Percentiles rank a stretch among this genome's conserved stretches.
These are phyloP conservation scores for Rafetus swinhoei DNA, from an alignment of 2,113 vertebrate genomes.

Conservation along the genomic window DNA sequence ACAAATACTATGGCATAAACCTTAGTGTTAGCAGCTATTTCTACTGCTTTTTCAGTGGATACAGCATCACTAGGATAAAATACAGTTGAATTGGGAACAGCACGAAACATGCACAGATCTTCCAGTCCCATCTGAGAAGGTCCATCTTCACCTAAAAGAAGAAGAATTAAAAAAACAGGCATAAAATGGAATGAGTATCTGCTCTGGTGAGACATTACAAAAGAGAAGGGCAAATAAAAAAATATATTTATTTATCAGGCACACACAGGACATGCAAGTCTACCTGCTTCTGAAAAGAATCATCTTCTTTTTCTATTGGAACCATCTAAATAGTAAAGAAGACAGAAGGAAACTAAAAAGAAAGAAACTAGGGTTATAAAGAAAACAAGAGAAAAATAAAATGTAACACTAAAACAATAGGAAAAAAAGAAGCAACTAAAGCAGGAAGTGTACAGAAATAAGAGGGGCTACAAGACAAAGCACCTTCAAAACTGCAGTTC, in stretches of 20 bases:
- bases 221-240: slow-evolving; percentile 26
- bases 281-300: slow-evolving; percentile 76
- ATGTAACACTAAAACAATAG: slow-evolving; percentile 30
- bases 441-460: slow-evolving; percentile 13
- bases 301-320: slow-evolving; percentile 74
- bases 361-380: slow-evolving; percentile 74
- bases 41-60: slow-evolving; percentile 93
- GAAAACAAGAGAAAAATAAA: slow-evolving; percentile 50
- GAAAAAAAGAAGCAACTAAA: slow-evolving; percentile 37
- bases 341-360: slow-evolving; percentile 76
- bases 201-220: slow-evolving; percentile 18
- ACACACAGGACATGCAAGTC: slow-evolving; percentile 72
- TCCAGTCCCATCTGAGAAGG: slow-evolving; percentile 95
- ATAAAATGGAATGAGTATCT: background rate
- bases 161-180: background rate
- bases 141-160: slow-evolving; percentile 90
- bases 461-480: background rate
- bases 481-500: slow-evolving; percentile 1
- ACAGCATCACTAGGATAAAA: slow-evolving; percentile 95
- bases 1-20: slow-evolving; percentile 69
- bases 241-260: slow-evolving; percentile 35
- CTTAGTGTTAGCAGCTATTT: slow-evolving; percentile 92
- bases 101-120: slow-evolving; percentile 91
- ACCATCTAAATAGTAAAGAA: slow-evolving; percentile 70
- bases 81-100: slow-evolving; percentile 88